Percentiles rank a stretch among this genome's conserved stretches.
phyloP scores from a whole-genome alignment of 1,140 invertebrate genomes.

The Drosophila eugracilis region DNA sequence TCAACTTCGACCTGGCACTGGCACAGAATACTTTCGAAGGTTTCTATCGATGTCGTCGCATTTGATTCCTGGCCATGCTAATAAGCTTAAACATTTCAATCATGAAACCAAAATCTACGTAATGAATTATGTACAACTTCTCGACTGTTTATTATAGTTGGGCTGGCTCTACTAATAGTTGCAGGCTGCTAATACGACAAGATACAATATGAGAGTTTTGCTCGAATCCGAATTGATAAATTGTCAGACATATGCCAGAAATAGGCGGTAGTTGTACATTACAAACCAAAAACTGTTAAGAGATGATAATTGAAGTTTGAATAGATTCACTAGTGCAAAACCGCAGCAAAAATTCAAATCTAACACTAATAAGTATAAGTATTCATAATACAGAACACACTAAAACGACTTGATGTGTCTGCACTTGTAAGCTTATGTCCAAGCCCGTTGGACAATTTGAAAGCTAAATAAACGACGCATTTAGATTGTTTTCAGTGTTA shows the following conservation, averaged over 20 bases:
- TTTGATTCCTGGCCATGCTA: slow-evolving; percentile 2
- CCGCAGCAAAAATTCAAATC: slow-evolving; percentile 37
- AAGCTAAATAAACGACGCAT: slow-evolving; percentile 13
- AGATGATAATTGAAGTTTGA: slow-evolving; percentile 63
- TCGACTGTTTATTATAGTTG: slow-evolving; percentile 51
- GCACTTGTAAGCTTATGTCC: slow-evolving; percentile 56
- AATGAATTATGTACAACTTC: slow-evolving; percentile 70
- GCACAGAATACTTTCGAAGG: background rate
- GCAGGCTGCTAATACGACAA: slow-evolving; percentile 29
- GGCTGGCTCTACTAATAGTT: background rate
- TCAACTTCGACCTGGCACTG: background rate
- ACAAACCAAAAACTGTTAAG: slow-evolving; percentile 53
- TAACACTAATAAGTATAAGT: slow-evolving; percentile 28
- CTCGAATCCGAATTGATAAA: slow-evolving; percentile 47
- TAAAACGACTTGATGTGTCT: slow-evolving; percentile 53
- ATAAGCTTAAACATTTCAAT: slow-evolving; percentile 38
- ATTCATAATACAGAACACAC: slow-evolving; percentile 23
- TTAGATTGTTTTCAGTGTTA: slow-evolving; percentile 69
- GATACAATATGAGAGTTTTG: slow-evolving; percentile 21
- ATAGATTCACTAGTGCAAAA: slow-evolving; percentile 65
- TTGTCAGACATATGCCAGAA: slow-evolving; percentile 48
- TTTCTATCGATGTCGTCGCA: slow-evolving; percentile 1
- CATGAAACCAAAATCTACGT: slow-evolving; percentile 65
- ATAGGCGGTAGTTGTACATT: slow-evolving; percentile 54
- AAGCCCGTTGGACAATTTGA: slow-evolving; percentile 13